Evolutionary conservation across 2,113 vertebrate genomes (phyloP), one percentile per base, ranked within the genome.

Genomic region (Ageneiosus marmoratus): DNA sequence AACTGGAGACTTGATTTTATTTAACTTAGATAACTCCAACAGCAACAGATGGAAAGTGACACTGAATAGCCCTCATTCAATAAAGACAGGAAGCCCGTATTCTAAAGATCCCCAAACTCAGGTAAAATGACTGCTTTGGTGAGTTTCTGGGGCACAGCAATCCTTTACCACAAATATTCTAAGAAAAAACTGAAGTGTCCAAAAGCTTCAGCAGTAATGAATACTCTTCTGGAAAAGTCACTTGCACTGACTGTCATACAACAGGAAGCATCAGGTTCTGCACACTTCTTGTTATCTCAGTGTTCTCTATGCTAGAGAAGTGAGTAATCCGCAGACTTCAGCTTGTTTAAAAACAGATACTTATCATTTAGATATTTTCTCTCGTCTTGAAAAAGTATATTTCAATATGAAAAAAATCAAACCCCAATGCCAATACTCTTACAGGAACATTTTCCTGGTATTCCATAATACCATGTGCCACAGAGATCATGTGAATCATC

Each of bases 21-120:
- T 72, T 81, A 77, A 89, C 73, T 83, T 50, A 87, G 18, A 79
- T 83, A 86, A 82, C 60, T 74, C 50, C 67, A 81, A 75, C 48
- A 77, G 84, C 62, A 82, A 62, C 78, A 79, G 86, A 67, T 82
- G 75, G 85, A 85, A 83, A 53, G 22, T 80, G 37, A 70, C 56
- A 80, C 87, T 27, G 84, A 78, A 83, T 90, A 93, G 92, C 91
- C 92, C 93, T 94, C 91, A 89, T 50, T 89, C 75, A 86, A 65
- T 84, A 80, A 85, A 84, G 75, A 88, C 56, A 58, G 79, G 79
- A 86, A 87, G 67, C 50, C 77, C 83, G 81, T 20, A 80, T 75
- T 83, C 15, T 29, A 29, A 50, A 27, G 41, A 34, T 29, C 18
- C 81, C 72, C 55, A 16, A 46, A 51, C 53, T 48, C 34, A 29